These are phyloP conservation scores for Lasioglossum malachurum DNA, from an alignment of 2,888 invertebrate genomes.

Conservation along the genomic window DNA sequence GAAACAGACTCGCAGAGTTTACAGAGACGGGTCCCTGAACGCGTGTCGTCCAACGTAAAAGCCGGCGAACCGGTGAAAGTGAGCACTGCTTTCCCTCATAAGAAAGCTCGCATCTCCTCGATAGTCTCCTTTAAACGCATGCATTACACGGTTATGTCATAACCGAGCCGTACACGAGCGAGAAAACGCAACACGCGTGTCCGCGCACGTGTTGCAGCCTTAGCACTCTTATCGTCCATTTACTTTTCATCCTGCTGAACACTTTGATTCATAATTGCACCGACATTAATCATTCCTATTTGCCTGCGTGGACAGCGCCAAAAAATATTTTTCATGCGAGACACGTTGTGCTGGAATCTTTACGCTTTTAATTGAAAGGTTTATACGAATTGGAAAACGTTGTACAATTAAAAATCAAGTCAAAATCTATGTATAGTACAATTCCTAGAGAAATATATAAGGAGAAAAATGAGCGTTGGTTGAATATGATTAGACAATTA, in stretches of 20 bases:
- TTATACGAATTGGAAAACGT: too few relatives aligned
- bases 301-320: not conserved
- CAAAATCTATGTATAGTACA: too few relatives aligned
- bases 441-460: too few relatives aligned
- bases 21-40: constrained; percentile 35
- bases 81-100: constrained; percentile 81
- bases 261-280: not conserved
- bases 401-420: too few relatives aligned
- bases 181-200: constrained; percentile 40
- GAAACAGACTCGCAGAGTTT: constrained; percentile 40
- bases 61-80: constrained; percentile 80
- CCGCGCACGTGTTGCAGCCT: constrained; percentile 43
- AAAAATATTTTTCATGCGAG: not conserved
- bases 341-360: too few relatives aligned
- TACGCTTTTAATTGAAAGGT: too few relatives aligned
- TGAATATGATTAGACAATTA: too few relatives aligned
- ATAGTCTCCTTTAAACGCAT: constrained; percentile 80
- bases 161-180: constrained; percentile 42
- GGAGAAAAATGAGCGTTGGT: too few relatives aligned
- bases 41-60: constrained; percentile 73
- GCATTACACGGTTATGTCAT: constrained; percentile 81
- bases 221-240: constrained; percentile 33
- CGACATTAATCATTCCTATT: not conserved
- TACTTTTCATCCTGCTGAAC: constrained; percentile 14
- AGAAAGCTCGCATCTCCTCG: constrained; percentile 75